phyloP scores from a whole-genome alignment of 2,113 vertebrate genomes.

The Xiphophorus hellerii region DNA sequence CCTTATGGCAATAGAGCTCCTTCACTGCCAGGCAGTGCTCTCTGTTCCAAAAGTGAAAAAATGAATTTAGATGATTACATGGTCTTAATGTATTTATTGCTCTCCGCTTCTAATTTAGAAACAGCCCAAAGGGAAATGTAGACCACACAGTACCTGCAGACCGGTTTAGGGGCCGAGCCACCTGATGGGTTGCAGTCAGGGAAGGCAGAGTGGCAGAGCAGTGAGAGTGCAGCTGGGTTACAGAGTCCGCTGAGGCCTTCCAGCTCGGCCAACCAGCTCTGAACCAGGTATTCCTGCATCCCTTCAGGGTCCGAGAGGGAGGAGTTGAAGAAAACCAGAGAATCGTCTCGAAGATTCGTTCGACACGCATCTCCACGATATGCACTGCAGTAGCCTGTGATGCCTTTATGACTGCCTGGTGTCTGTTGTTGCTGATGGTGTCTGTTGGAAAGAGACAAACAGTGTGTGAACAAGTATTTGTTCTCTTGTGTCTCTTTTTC shows the following conservation, averaged over 20 bases:
- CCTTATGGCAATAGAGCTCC: slow-evolving; percentile 94
- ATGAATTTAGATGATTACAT: background rate
- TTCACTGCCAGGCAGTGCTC: slow-evolving; percentile 95
- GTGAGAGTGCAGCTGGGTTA: slow-evolving; percentile 83
- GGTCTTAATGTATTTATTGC: background rate
- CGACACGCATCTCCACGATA: slow-evolving; percentile 91
- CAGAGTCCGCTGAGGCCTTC: slow-evolving; percentile 85
- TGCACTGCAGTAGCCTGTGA: slow-evolving; percentile 88
- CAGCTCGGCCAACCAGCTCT: slow-evolving; percentile 86
- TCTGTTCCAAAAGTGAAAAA: slow-evolving; percentile 65
- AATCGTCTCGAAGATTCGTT: slow-evolving; percentile 76
- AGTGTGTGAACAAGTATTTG: background rate
- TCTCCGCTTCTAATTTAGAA: background rate
- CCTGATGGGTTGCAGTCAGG: slow-evolving; percentile 90
- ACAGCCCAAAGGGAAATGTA: background rate
- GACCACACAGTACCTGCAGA: slow-evolving; percentile 88
- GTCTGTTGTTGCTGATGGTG: slow-evolving; percentile 63
- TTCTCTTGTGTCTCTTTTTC: no score
- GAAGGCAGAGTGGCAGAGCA: slow-evolving; percentile 91
- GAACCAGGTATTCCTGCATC: slow-evolving; percentile 89
- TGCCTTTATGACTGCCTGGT: slow-evolving; percentile 79
- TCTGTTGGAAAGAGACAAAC: slow-evolving; percentile 62
- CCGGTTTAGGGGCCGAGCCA: slow-evolving; percentile 86
- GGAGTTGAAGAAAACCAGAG: slow-evolving; percentile 93
- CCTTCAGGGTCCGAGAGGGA: slow-evolving; percentile 89